phyloP scores from a whole-genome alignment of 2,797 vertebrate species.

The Astyanax mexicanus region DNA sequence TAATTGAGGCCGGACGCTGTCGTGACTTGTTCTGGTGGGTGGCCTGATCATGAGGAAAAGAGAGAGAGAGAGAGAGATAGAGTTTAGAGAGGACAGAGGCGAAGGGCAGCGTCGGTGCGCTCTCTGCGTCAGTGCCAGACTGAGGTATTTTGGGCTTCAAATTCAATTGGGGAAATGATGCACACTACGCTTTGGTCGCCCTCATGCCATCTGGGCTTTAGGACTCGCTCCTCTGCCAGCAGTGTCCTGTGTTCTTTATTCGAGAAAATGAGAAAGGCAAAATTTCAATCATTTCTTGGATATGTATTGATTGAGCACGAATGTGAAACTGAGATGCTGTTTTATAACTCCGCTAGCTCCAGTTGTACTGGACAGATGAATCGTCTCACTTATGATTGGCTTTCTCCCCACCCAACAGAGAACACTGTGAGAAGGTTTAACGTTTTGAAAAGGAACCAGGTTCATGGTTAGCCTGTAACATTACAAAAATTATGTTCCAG shows the following conservation, averaged over 20 bases:
- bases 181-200: slow-evolving; percentile 24
- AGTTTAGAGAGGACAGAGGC: slow-evolving; percentile 12
- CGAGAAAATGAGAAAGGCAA: background rate
- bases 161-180: slow-evolving; percentile 49
- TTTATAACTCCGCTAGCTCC: background rate
- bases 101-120: background rate
- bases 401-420: no score
- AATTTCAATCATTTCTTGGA: background rate
- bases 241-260: slow-evolving; percentile 23
- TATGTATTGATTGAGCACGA: background rate
- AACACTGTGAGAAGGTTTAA: no score
- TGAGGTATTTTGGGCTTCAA: slow-evolving; percentile 36
- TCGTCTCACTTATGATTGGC: no score
- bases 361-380: background rate
- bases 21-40: background rate
- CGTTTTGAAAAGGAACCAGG: no score
- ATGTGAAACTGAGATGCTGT: background rate
- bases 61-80: background rate
- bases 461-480: no score
- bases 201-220: slow-evolving; percentile 32
- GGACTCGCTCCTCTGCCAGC: slow-evolving; percentile 42
- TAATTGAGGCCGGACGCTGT: slow-evolving; percentile 12
- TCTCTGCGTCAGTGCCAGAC: background rate
- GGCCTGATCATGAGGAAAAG: slow-evolving; percentile 6
- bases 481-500: no score